phyloP scores from a whole-genome alignment of 1,140 invertebrate genomes.

The Aphaenogaster rudis region DNA sequence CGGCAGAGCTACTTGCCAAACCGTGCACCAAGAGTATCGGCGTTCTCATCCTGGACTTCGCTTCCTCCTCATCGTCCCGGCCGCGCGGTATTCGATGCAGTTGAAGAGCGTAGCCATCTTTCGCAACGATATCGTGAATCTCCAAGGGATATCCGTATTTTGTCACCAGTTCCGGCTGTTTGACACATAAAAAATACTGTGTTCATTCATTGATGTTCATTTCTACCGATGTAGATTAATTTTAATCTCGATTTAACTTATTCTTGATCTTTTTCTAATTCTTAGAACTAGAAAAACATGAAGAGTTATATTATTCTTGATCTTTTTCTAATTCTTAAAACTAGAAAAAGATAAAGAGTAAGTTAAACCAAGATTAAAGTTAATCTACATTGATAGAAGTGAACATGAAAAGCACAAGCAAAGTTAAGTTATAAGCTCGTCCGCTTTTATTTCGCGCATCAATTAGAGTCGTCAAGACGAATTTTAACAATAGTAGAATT shows the following conservation, averaged over 20 bases:
- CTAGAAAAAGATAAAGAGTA: too few relatives aligned
- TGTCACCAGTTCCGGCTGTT: conserved; percentile 87
- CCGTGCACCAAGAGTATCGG: conserved; percentile 92
- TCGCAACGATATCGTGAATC: conserved; percentile 88
- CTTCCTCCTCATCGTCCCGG: conserved; percentile 80
- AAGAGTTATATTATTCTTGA: too few relatives aligned
- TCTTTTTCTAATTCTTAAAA: too few relatives aligned
- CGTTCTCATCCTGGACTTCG: conserved; percentile 80
- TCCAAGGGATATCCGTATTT: conserved; percentile 90
- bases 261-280: too few relatives aligned
- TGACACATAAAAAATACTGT: conserved; percentile 66
- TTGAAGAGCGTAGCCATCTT: conserved; percentile 89
- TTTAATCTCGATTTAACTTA: too few relatives aligned
- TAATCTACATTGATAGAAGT: too few relatives aligned
- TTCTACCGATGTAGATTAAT: too few relatives aligned
- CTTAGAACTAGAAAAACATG: too few relatives aligned
- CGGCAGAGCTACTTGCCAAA: conserved; percentile 90
- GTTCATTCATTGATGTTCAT: neutral
- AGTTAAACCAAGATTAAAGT: too few relatives aligned
- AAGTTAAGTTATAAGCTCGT: neutral
- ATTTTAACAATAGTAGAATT: neutral
- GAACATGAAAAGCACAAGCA: neutral
- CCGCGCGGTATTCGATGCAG: conserved; percentile 89
- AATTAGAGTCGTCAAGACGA: neutral
- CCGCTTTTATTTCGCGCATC: neutral